Conservation (phyloP, 30 jellyfish, hydroid and myxozoan genomes). For the Cassiopea xamachana region DNA sequence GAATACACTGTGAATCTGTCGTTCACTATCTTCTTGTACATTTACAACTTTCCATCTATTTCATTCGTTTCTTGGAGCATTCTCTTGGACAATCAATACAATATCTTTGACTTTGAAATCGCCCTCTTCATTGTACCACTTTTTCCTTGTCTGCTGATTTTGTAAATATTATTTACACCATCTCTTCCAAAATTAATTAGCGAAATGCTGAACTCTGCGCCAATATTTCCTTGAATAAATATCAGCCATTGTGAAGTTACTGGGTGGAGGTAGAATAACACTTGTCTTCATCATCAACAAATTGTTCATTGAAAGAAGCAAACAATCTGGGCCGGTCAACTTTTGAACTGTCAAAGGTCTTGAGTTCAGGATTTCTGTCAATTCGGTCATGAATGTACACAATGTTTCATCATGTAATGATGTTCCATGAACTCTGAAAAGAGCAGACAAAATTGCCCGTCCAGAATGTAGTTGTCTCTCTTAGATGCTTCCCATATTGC, state of each 20-base stretch:
- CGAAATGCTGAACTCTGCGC: too few relatives aligned
- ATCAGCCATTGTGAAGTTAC: conserved; percentile 6
- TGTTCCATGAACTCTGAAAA: too few relatives aligned
- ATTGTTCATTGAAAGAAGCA: neutral
- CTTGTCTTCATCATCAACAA: conserved; percentile 23
- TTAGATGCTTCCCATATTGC: conserved; percentile 50
- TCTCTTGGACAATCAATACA: too few relatives aligned
- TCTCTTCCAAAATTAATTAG: conserved; percentile 29
- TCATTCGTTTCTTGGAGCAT: too few relatives aligned
- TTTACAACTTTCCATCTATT: neutral
- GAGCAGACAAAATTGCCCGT: too few relatives aligned
- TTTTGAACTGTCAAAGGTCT: too few relatives aligned
- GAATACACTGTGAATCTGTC: neutral
- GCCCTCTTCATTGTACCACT: conserved; percentile 19
- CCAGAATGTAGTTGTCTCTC: conserved; percentile 45
- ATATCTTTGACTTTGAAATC: neutral
- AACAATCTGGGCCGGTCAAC: neutral
- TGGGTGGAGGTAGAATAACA: too few relatives aligned
- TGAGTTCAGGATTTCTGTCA: too few relatives aligned
- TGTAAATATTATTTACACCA: conserved; percentile 38
- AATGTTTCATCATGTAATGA: too few relatives aligned
- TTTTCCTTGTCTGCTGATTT: conserved; percentile 10
- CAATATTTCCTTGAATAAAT: too few relatives aligned
- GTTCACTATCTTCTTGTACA: conserved; percentile 34
- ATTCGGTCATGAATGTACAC: too few relatives aligned